Conservation (phyloP, 2,797 vertebrate genomes). For the Lacerta agilis region DNA sequence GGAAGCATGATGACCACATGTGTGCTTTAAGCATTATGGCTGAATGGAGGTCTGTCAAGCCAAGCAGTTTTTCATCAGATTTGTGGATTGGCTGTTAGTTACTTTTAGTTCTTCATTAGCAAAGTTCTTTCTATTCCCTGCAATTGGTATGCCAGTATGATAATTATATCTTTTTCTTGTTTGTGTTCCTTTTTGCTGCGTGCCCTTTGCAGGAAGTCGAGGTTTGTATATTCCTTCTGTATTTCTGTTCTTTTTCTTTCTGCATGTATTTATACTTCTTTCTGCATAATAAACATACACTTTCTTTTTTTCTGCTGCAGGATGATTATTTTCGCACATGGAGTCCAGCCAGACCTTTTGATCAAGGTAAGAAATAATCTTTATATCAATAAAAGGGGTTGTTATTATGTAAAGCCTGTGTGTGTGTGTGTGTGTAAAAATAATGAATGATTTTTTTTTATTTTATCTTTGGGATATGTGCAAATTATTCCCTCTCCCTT, state of each 20-base stretch:
- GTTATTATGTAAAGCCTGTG: not conserved
- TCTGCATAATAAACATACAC: constrained; percentile 58
- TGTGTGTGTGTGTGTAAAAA: not conserved
- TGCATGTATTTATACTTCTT: constrained; percentile 30
- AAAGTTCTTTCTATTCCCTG: constrained; percentile 55
- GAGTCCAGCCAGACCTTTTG: constrained; percentile 91
- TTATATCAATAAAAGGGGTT: not conserved
- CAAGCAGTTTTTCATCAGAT: not conserved
- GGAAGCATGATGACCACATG: not conserved
- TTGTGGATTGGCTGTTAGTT: not conserved
- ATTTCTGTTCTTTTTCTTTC: constrained; percentile 56
- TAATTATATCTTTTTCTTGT: constrained; percentile 75
- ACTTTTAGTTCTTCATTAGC: not conserved
- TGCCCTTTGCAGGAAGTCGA: constrained; percentile 91
- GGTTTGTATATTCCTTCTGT: constrained; percentile 87
- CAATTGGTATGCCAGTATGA: constrained; percentile 60
- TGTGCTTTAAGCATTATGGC: not conserved
- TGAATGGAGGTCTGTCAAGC: not conserved
- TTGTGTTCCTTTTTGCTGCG: constrained; percentile 83
- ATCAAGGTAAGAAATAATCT: constrained; percentile 87
- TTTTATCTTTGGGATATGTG: too few relatives aligned
- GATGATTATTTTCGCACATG: constrained; percentile 90
- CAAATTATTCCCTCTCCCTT: not conserved
- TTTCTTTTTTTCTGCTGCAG: constrained; percentile 80
- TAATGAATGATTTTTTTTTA: too few relatives aligned